Base-by-base conservation (phyloP, 2,797 vertebrate species). In the Melanotaenia pygmaea region DNA sequence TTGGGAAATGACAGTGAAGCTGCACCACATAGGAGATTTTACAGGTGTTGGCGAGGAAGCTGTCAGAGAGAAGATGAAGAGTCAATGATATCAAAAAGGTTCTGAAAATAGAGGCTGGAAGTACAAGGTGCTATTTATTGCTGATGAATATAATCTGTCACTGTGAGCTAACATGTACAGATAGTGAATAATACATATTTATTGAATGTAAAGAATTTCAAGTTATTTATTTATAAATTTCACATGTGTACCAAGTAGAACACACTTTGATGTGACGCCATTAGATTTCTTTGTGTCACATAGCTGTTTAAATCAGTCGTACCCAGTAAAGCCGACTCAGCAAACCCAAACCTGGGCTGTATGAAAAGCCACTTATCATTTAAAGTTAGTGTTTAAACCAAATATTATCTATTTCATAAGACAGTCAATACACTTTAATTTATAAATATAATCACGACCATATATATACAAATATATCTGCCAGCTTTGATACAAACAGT, bases 71-170 rank as follows among this genome's bases (percentile, higher is more conserved):
- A 69, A 30, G 56, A 62, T n/a, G 43, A 57, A 65, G 60, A 69
- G 51, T 43, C 45, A 53, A 34, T 12, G 34, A 32, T 22, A 58
- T 61, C 64, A 28, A 38, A 69, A 45, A 69, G 43, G n/a, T 18
- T 75, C 37, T 59, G 32, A 59, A 73, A 76, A 40, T 56, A 76
- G 45, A 77, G 14, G 38, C 37, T 47, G 64, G 34, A 59, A 45
- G 35, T 60, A 40, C 18, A 24, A 35, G 37, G 59, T 73, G 58
- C 34, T 64, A n/a, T 51, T 37, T 13, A 37, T 57, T n/a, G 14
- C 74, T 60, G 40, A 32, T 14, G 40, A 34, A 72, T n/a, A 43
- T 59, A 38, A 24, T 37, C n/a, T 10, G 61, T 54, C 20, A 40
- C 26, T 61, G 5, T 45, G 24, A 66, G 54, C 20, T 28, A 47